Conservation (phyloP, 1,140 invertebrate genomes). For the Cecropterus lyciades region DNA sequence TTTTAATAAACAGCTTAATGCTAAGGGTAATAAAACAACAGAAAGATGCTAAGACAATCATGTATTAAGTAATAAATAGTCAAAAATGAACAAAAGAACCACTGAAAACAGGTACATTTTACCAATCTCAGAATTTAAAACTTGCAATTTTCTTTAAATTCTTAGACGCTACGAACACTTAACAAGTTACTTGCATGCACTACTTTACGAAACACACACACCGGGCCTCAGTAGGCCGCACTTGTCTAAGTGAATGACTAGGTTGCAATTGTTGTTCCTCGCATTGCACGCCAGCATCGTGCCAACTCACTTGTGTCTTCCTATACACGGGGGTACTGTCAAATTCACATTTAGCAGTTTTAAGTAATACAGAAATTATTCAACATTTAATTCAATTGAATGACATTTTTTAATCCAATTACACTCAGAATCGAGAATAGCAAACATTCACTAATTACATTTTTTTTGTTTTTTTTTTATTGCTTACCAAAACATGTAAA, state of each 20-base stretch:
- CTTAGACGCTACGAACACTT: slow-evolving; percentile 81
- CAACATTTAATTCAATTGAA: slow-evolving; percentile 25
- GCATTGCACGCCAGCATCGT: slow-evolving; percentile 51
- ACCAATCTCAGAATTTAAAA: slow-evolving; percentile 80
- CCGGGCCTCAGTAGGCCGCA: slow-evolving; percentile 50
- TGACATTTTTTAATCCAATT: slow-evolving; percentile 13
- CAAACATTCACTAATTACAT: not conserved
- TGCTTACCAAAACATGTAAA: not conserved
- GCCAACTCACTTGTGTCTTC: slow-evolving; percentile 47
- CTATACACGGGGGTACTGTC: slow-evolving; percentile 37
- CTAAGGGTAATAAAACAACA: slow-evolving; percentile 55
- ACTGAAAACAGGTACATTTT: slow-evolving; percentile 81
- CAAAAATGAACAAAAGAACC: slow-evolving; percentile 83
- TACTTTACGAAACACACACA: slow-evolving; percentile 75
- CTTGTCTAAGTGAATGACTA: slow-evolving; percentile 81
- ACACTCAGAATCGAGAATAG: slow-evolving; percentile 40
- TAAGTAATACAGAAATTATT: slow-evolving; percentile 18
- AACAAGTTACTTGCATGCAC: slow-evolving; percentile 80
- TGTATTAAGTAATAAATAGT: slow-evolving; percentile 83
- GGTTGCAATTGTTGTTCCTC: slow-evolving; percentile 69
- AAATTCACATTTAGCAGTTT: slow-evolving; percentile 40
- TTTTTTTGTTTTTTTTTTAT: too few relatives aligned
- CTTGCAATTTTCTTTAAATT: slow-evolving; percentile 70
- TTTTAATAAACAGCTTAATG: not conserved
- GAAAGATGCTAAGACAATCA: slow-evolving; percentile 80